Evolutionary conservation across 23 tunicate species (phyloP).

Genomic region (Halocynthia roretzi): DNA sequence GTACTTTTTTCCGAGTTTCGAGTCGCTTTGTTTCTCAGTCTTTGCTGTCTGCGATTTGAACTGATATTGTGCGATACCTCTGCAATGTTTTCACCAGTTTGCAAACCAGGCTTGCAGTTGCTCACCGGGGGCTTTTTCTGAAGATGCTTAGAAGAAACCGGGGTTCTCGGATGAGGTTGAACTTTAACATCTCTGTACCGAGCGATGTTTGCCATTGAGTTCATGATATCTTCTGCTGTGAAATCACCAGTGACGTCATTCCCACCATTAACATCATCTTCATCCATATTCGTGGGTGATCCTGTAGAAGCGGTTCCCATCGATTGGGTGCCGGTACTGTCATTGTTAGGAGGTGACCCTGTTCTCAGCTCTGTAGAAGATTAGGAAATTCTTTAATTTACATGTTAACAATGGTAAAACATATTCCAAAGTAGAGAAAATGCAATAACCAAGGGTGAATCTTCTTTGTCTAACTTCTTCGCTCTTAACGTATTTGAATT

Average conservation of each 20-base stretch:
- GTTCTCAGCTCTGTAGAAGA: constrained; percentile 13
- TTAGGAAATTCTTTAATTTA: too few species aligned
- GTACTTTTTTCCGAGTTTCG: constrained; percentile 4
- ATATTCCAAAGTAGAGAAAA: background rate
- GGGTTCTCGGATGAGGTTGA: background rate
- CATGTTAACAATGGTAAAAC: too few species aligned
- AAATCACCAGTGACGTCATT: constrained; percentile 42
- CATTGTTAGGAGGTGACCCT: constrained; percentile 38
- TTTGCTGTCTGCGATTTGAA: constrained; percentile 9
- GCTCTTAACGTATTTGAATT: constrained; percentile 85
- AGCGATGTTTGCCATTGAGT: constrained; percentile 16
- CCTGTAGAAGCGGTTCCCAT: constrained; percentile 74
- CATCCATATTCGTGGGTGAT: constrained; percentile 65
- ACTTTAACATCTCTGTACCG: background rate
- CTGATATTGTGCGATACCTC: constrained; percentile 17
- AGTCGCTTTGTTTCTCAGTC: constrained; percentile 15
- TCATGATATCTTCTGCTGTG: constrained; percentile 13
- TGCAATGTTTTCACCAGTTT: background rate
- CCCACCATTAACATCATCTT: constrained; percentile 29
- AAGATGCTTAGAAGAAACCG: background rate
- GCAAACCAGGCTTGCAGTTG: background rate
- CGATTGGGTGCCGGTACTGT: constrained; percentile 82
- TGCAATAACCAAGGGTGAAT: constrained; percentile 26
- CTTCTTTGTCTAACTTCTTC: constrained; percentile 69
- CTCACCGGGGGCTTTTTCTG: background rate